Conservation (phyloP, 2,797 vertebrate species). For the Lacerta bilineata region DNA sequence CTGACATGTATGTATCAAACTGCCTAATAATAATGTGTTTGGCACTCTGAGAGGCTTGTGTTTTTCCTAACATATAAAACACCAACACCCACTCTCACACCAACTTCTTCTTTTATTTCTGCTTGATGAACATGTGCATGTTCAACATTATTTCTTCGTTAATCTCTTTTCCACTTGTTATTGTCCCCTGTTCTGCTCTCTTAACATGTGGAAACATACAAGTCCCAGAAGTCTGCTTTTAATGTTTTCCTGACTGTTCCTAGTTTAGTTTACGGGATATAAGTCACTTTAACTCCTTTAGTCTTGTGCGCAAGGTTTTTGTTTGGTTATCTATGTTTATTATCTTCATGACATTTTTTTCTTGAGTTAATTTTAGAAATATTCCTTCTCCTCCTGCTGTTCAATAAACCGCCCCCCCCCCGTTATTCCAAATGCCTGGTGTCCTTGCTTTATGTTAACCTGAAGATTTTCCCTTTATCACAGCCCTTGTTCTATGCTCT, state of each 20-base stretch:
- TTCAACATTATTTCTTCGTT: neutral
- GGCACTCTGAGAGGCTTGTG: neutral
- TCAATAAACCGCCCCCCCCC: too few species aligned
- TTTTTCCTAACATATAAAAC: neutral
- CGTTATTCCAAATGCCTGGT: neutral
- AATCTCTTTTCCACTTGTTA: neutral
- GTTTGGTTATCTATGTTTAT: neutral
- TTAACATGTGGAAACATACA: neutral
- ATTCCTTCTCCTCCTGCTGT: neutral
- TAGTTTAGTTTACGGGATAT: neutral
- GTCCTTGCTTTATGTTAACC: neutral
- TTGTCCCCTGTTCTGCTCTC: neutral
- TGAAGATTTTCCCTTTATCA: neutral
- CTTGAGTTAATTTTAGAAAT: neutral
- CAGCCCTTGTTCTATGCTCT: neutral
- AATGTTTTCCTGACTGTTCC: neutral
- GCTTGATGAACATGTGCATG: neutral
- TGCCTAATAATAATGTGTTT: neutral
- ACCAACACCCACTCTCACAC: neutral
- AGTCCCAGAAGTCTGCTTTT: neutral
- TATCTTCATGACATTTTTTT: neutral
- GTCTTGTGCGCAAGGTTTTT: neutral
- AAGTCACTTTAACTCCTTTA: neutral
- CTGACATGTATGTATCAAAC: neutral
- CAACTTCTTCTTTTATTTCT: neutral